Evolutionary conservation across 2,797 vertebrate genomes (phyloP).

Genomic region (Ptychobarbus kaznakovi): DNA sequence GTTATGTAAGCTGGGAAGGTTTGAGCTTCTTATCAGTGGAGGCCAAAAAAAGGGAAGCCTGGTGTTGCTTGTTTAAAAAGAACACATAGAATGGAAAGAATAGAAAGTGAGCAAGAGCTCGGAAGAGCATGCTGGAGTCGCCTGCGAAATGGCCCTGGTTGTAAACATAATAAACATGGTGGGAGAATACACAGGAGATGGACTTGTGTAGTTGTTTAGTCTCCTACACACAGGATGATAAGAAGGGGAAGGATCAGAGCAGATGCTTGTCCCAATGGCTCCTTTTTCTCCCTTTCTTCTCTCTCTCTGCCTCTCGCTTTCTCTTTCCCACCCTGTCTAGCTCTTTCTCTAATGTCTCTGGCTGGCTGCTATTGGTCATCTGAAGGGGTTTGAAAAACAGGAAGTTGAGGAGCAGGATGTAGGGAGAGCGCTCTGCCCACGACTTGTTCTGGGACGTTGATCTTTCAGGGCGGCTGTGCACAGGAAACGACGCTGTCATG

Average conservation of each 20-base stretch:
- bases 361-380: constrained; percentile 64
- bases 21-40: constrained; percentile 64
- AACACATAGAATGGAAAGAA: constrained; percentile 58
- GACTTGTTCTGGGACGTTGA: constrained; percentile 70
- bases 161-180: constrained; percentile 71
- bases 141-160: constrained; percentile 70
- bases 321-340: constrained; percentile 57
- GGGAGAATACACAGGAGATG: constrained; percentile 72
- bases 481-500: constrained; percentile 76
- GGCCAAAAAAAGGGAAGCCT: constrained; percentile 67
- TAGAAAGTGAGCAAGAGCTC: constrained; percentile 64
- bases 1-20: constrained; percentile 71
- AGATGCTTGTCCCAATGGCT: constrained; percentile 75
- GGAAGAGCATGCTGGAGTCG: constrained; percentile 56
- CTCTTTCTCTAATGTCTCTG: constrained; percentile 58
- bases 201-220: constrained; percentile 81
- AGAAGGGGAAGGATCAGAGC: constrained; percentile 74
- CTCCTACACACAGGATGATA: constrained; percentile 74
- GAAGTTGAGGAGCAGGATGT: constrained; percentile 82
- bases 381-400: constrained; percentile 81
- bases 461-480: constrained; percentile 59
- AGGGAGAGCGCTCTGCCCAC: constrained; percentile 74
- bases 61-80: constrained; percentile 34
- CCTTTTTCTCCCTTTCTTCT: constrained; percentile 44
- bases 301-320: constrained; percentile 62